Evolutionary conservation across 2,888 invertebrate species (phyloP), one percentile per base, ranked within the genome.

Genomic region (Agapetus fuscipes): DNA sequence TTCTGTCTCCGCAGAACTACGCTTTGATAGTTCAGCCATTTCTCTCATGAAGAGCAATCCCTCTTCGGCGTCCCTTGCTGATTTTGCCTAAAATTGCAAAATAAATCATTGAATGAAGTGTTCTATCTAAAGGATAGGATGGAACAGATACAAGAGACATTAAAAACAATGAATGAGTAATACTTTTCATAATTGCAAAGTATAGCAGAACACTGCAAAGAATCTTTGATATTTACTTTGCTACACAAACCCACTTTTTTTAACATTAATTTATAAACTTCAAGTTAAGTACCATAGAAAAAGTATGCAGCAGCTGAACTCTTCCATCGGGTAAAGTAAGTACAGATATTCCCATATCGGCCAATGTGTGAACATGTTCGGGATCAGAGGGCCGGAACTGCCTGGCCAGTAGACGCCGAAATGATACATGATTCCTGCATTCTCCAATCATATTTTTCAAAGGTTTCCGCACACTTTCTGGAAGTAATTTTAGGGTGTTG

Each of bases 21-120:
- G 63, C 50, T 85, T 84, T 35, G 89, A 88, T 49, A 93, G 67
- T 56, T 91, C 88, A 1, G 91, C 78, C 90, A 97, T 94, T 65
- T 97, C 96, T 55, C 90, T 87, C 93, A 97, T 95, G 58, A 97
- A 96, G 10, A 86, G 71, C 24, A 93, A 66, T 0, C 97, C 96
- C 64, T 94, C 88, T 52, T 91, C 87, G 0, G 90, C 95, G 56
- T 91, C 87, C 51, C 83, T 80, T 0, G 83, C 68, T 7, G 85
- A 81, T 55, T 81, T 79, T 3, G 96, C 96, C 90, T 93, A 52
- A 10, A 49, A 51, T 46, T 49, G 38, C 17, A 26, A 50, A 36
- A 41, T 29, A 30, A 34, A 34, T 24, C 6, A 24, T 7, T 24
- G 24, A 9, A 24, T 24, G 9, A 7, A 9, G 9, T 9, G 6